phyloP scores from a whole-genome alignment of 2,797 vertebrate genomes.

The Falco rusticolus region DNA sequence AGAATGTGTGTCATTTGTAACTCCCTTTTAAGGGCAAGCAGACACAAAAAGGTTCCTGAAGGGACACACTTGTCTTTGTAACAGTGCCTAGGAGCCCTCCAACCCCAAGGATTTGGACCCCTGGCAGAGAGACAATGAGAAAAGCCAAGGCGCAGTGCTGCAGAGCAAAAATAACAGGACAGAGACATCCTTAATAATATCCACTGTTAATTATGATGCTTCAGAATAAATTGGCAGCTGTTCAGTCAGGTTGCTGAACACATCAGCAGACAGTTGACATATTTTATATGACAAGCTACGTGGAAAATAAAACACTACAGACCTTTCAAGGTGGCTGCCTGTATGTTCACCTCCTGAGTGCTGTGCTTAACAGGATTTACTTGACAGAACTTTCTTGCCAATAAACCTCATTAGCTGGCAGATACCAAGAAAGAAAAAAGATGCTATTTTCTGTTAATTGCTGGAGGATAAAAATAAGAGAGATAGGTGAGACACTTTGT shows the following conservation, averaged over 20 bases:
- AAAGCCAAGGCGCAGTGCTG: background rate
- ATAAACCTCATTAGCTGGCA: constrained; percentile 28
- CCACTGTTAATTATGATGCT: background rate
- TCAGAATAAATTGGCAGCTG: constrained; percentile 4
- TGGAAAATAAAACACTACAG: background rate
- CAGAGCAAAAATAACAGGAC: background rate
- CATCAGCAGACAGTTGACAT: constrained; percentile 1
- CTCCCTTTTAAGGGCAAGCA: constrained; percentile 62
- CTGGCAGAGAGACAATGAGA: background rate
- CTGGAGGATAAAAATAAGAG: background rate
- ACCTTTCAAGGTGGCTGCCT: background rate
- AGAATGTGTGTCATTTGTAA: constrained; percentile 25
- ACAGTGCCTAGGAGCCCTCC: background rate
- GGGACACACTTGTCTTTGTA: background rate
- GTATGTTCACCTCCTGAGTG: background rate
- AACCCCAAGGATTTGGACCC: background rate
- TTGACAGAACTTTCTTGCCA: constrained; percentile 35
- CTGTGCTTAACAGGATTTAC: constrained; percentile 5
- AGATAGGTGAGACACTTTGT: background rate
- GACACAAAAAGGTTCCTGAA: constrained; percentile 1
- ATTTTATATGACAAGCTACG: constrained; percentile 10
- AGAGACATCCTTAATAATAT: background rate
- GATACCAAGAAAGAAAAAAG: background rate
- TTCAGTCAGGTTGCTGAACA: constrained; percentile 14
- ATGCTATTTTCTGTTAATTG: constrained; percentile 30